Base-by-base conservation (phyloP, 2,113 vertebrate species). In the Cranoglanis bouderius region DNA sequence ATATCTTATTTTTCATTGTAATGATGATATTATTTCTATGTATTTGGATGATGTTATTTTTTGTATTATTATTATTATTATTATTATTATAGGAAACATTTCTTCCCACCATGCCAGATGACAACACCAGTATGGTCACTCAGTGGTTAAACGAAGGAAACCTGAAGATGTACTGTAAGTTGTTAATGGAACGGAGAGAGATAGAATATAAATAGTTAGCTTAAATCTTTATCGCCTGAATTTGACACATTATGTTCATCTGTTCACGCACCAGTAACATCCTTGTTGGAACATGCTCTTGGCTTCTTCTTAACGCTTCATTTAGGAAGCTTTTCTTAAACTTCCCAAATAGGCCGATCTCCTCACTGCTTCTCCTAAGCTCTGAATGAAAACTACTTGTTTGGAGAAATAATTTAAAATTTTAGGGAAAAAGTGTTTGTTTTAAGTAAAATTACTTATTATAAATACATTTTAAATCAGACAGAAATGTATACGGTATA, bases 51-150 rank as follows among this genome's bases (percentile, higher is more conserved):
- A 46, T 49, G 10, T 49, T 49, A 49, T 49, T 49, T 49, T 9
- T 49, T 10, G 0, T 49, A 43, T 43, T 43, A 43, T 49, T 49
- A 46, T 46, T 46, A 46, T 46, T 46, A 46, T 46, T 49, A 10
- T 49, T 49, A 1, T 49, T 49, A 1, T 49, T 49, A 49, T 49
- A 49, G 95, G 43, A 83, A 19, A 75, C 32, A 14, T 95, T 93
- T 24, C 90, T 96, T 65, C 96, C 96, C 0, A 95, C 96, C 9
- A 96, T 96, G 96, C 93, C 94, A 0, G 95, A 95, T 1, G 94
- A 96, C 83, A 90, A 93, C 90, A 88, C 43, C 0, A 91, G 40
- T 84, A 91, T 94, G 40, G 93, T 81, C 53, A 21, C 0, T 0
- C 57, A 6, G 80, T 94, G 91, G 93, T 1, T 95, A 4, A 0